phyloP scores from a whole-genome alignment of 2,888 invertebrate genomes.

The Tetheella fluctuosa region DNA sequence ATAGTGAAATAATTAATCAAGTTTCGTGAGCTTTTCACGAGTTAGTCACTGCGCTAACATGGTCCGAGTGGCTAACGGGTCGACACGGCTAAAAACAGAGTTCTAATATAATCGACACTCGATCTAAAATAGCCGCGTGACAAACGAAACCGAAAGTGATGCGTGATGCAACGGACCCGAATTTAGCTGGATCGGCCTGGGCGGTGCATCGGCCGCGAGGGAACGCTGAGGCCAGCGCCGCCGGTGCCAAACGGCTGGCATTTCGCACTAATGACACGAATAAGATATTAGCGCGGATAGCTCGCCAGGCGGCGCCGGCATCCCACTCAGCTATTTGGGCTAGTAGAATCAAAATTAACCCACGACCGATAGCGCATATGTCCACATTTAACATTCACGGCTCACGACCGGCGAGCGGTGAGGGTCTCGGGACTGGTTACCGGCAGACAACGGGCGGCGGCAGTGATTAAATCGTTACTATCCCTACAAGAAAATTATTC shows the following conservation, averaged over 20 bases:
- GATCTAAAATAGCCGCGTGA: slow-evolving; percentile 80
- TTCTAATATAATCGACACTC: slow-evolving; percentile 80
- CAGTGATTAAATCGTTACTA: slow-evolving; percentile 49
- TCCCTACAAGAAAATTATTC: slow-evolving; percentile 43
- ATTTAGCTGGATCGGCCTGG: slow-evolving; percentile 74
- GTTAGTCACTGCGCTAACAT: slow-evolving; percentile 63
- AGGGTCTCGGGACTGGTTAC: not conserved
- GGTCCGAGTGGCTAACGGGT: slow-evolving; percentile 52
- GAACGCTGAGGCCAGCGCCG: slow-evolving; percentile 63
- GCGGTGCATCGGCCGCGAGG: slow-evolving; percentile 76
- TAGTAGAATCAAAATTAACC: slow-evolving; percentile 66
- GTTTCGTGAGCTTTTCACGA: slow-evolving; percentile 58
- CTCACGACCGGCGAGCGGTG: slow-evolving; percentile 24
- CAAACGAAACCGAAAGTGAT: slow-evolving; percentile 83
- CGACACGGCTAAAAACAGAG: slow-evolving; percentile 70
- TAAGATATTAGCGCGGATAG: slow-evolving; percentile 82
- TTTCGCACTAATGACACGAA: slow-evolving; percentile 83
- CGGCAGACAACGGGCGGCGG: not conserved
- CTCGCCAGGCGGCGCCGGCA: slow-evolving; percentile 58
- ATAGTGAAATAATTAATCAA: slow-evolving; percentile 59
- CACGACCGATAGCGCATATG: slow-evolving; percentile 38
- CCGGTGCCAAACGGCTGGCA: slow-evolving; percentile 80
- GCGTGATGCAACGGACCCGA: slow-evolving; percentile 82
- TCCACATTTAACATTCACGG: slow-evolving; percentile 34
- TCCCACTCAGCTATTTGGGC: slow-evolving; percentile 66